Percentiles rank a stretch among this genome's conserved stretches.
Conservation (phyloP, 2,888 invertebrate species). For the Cephus spinipes region DNA sequence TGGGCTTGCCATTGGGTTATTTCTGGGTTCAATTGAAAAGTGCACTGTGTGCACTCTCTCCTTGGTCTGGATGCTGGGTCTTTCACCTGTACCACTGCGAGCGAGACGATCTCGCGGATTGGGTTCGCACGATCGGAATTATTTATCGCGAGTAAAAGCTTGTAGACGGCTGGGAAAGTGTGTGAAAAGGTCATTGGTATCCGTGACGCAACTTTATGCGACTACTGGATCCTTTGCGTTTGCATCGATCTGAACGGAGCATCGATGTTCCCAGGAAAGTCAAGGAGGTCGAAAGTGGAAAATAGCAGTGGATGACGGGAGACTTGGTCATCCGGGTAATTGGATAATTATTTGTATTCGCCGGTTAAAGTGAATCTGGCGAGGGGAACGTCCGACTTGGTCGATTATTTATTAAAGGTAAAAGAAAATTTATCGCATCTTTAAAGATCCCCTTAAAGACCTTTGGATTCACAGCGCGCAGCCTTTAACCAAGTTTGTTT, state of each 20-base stretch:
- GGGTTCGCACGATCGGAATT: neutral
- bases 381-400: neutral
- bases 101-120: neutral
- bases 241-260: neutral
- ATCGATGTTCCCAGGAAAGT: neutral
- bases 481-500: neutral
- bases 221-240: neutral
- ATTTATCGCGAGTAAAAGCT: constrained; percentile 43
- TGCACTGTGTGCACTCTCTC: neutral
- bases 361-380: neutral
- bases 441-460: neutral
- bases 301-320: neutral
- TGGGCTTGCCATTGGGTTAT: neutral
- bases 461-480: neutral
- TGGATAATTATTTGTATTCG: too few relatives aligned
- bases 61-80: neutral
- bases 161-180: constrained; percentile 44
- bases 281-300: neutral
- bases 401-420: neutral
- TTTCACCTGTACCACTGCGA: neutral
- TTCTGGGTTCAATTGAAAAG: neutral
- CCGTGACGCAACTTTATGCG: constrained; percentile 35
- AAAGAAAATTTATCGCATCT: neutral
- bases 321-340: too few relatives aligned
- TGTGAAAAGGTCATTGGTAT: constrained; percentile 37